Evolutionary conservation across 92 coral and sea anemone species (phyloP).

Genomic region (Metridium senile): DNA sequence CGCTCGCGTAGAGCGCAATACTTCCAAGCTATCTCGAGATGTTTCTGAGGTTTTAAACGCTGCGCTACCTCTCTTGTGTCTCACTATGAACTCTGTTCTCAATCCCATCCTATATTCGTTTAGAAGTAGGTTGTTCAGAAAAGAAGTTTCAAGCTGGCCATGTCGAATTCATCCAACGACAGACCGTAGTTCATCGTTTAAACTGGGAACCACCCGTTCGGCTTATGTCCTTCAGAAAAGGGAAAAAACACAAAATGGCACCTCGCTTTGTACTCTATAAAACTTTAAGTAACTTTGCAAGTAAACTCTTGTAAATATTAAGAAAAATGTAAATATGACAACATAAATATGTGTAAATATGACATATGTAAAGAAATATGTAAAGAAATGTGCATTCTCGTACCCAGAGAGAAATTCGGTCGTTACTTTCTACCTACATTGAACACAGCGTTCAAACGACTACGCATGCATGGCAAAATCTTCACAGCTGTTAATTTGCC

Average conservation of each 20-base stretch:
- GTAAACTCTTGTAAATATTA: too few relatives aligned
- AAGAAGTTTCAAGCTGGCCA: constrained; percentile 3
- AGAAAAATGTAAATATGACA: too few relatives aligned
- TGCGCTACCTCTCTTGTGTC: constrained; percentile 17
- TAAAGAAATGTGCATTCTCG: too few relatives aligned
- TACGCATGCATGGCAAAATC: too few relatives aligned
- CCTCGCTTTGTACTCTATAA: not conserved
- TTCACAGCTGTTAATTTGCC: too few relatives aligned
- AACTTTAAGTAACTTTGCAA: too few relatives aligned
- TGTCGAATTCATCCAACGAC: not conserved
- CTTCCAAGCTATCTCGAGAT: constrained; percentile 13
- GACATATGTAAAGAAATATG: too few relatives aligned
- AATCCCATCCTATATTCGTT: constrained; percentile 24
- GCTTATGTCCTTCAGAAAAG: not conserved
- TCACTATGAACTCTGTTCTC: constrained; percentile 21
- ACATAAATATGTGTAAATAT: too few relatives aligned
- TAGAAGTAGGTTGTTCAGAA: constrained; percentile 18
- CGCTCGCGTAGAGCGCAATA: constrained; percentile 13
- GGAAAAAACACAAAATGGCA: not conserved
- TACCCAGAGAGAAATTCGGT: too few relatives aligned
- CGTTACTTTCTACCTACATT: too few relatives aligned
- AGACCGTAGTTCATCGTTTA: not conserved
- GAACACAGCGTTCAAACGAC: too few relatives aligned
- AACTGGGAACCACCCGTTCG: not conserved
- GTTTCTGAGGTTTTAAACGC: constrained; percentile 17